These are phyloP conservation scores for Heliothis virescens DNA, from an alignment of 1,140 invertebrate genomes.

Conservation along the genomic window DNA sequence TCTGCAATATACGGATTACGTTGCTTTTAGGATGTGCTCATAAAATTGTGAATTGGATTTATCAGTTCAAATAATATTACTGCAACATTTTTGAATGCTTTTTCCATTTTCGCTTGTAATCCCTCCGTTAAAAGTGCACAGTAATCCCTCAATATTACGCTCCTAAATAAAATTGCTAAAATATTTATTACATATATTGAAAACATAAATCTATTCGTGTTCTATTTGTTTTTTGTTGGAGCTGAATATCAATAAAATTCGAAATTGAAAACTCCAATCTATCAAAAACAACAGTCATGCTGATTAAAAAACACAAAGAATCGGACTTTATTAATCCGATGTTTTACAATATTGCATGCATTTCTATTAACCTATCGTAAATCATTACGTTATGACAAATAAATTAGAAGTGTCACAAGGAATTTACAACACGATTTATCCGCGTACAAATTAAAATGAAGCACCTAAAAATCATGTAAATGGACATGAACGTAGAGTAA, in stretches of 20 bases:
- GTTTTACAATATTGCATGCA: background rate
- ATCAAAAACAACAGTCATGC: background rate
- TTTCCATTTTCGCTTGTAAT: slow-evolving; percentile 29
- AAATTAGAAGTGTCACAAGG: slow-evolving; percentile 11
- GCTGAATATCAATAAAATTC: background rate
- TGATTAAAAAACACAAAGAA: background rate
- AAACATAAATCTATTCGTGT: slow-evolving; percentile 5
- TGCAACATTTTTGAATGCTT: slow-evolving; percentile 24
- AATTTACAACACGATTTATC: background rate
- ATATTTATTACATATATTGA: slow-evolving; percentile 17
- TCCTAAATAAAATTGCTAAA: slow-evolving; percentile 25
- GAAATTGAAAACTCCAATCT: slow-evolving; percentile 9
- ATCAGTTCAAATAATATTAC: slow-evolving; percentile 18
- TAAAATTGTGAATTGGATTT: slow-evolving; percentile 36
- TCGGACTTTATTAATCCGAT: background rate
- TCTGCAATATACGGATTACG: slow-evolving; percentile 15
- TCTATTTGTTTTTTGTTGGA: background rate
- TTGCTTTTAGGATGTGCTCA: slow-evolving; percentile 30
- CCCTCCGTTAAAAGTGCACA: slow-evolving; percentile 15
- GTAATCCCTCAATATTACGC: slow-evolving; percentile 28
- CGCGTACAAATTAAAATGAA: background rate
- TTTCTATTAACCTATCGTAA: slow-evolving; percentile 21
- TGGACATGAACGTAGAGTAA: background rate
- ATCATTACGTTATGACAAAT: background rate
- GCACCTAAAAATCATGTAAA: slow-evolving; percentile 7